phyloP scores from a whole-genome alignment of 2,888 invertebrate species.

The Tenthredo livida region DNA sequence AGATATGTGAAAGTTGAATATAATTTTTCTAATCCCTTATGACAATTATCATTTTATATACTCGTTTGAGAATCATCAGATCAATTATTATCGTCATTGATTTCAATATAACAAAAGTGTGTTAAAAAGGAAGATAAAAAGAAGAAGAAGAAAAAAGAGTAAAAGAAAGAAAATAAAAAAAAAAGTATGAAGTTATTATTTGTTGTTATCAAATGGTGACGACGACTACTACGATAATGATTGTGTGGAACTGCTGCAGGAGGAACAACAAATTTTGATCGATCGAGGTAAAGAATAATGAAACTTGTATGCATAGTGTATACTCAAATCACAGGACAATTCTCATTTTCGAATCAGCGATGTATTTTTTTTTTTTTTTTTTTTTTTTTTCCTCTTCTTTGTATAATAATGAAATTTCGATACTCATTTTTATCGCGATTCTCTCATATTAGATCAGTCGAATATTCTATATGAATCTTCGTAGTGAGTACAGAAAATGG shows the following conservation, averaged over 20 bases:
- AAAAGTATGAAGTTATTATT: not conserved
- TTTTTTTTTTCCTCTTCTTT: too few species aligned
- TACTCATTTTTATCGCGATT: not conserved
- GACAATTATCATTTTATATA: not conserved
- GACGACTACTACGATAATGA: slow-evolving; percentile 6
- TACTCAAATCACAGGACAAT: too few species aligned
- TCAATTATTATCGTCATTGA: not conserved
- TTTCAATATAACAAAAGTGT: not conserved
- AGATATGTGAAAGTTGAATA: not conserved
- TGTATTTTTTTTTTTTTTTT: too few species aligned
- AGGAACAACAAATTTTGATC: slow-evolving; percentile 43
- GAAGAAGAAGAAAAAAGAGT: too few species aligned
- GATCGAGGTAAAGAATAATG: slow-evolving; percentile 35
- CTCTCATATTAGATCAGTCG: too few species aligned
- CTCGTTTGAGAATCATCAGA: not conserved
- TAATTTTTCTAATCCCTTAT: not conserved
- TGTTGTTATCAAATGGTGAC: slow-evolving; percentile 28
- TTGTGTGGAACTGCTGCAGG: slow-evolving; percentile 39
- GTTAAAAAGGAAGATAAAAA: too few species aligned
- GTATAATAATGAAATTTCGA: too few species aligned
- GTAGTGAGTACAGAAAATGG: too few species aligned
- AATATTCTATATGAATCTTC: too few species aligned
- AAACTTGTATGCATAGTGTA: not conserved
- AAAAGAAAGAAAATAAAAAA: not conserved
- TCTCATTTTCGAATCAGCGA: too few species aligned